Base-by-base conservation (phyloP, 2,113 vertebrate genomes). In the Gobiocypris rarus region DNA sequence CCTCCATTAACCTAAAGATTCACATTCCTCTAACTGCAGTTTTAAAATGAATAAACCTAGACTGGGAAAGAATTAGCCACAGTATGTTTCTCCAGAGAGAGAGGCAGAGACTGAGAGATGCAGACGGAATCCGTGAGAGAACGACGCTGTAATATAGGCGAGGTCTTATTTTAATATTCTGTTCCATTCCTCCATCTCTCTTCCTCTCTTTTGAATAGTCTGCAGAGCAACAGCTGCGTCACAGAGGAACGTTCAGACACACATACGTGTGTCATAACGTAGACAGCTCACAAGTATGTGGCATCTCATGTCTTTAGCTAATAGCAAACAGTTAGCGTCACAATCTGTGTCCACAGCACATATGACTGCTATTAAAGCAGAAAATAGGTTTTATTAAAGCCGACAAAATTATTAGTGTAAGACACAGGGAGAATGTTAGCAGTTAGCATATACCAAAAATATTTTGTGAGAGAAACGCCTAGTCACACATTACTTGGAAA, bases 401-500 rank as follows among this genome's bases (percentile, higher is more conserved):
- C 4, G 41, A 6, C 24, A 3, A 17, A 58, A n/a, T 54, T 28
- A 13, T 59, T 59, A 43, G 3, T 26, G 7, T 78, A 45, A 59
- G 56, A 61, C 34, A 17, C 24, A 50, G 45, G 24, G 6, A 5
- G 7, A 65, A 31, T 65, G 13, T 65, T 65, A 48, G 15, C 76
- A 45, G 56, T 79, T 63, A 79, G 59, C n/a, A 41, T 10, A 50
- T 26, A 48, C 24, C 58, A 65, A 43, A 59, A 31, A 13, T 15
- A 26, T 34, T n/a, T n/a, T 17, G n/a, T 56, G 24, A 56, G 41
- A 74, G 8, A 74, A 83, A 77, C 73, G 54, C 43, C 59, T 84
- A 87, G 71, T 84, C 82, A 84, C 61, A 43, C 86, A 87, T 70
- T 61, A 59, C 45, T 61, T 41, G 14, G 45, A 54, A 74, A 75